Base-by-base conservation (phyloP, 2,113 vertebrate genomes). In the Piprites chloris region DNA sequence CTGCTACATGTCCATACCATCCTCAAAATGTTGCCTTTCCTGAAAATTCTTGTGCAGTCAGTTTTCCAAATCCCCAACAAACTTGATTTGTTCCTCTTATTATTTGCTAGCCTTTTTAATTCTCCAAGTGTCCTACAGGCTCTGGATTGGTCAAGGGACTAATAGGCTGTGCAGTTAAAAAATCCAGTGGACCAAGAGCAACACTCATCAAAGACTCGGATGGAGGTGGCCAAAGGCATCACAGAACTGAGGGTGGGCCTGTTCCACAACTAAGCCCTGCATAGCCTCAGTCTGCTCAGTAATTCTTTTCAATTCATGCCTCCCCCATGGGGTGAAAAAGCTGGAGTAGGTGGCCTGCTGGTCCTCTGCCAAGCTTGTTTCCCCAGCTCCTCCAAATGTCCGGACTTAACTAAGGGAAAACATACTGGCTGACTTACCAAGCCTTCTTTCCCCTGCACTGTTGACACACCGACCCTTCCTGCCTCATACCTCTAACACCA, bases 291-390 rank as follows among this genome's bases (percentile, higher is more conserved):
- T 67, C 88, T 77, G 69, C 92, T 84, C 72, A 90, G 79, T 46
- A 96, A 94, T 96, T 88, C 90, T 88, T 93, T 97, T 89, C 81
- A 77, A 90, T 88, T 93, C 90, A 88, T 88, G 83, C 63, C 35
- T 96, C 55, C 90, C 87, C 86, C 56, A 59, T 35, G 85, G 80
- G 72, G 85, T 86, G 41, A 87, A 88, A 94, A 86, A 86, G 83
- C 86, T 94, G 94, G 94, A 95, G 88, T 95, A 97, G 90, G 94
- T 96, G 92, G 96, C 76, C 90, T 89, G 85, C 67, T 95, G 86
- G 83, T 90, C 55, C 47, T 86, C 88, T 84, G 94, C 96, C 96
- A 96, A 67, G 47, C 55, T 83, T 77, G 39, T 86, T 90, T 93
- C 92, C 55, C 65, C 76, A 88, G 79, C 92, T 92, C 65, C 79